Evolutionary conservation across 2,888 invertebrate genomes (phyloP), one percentile per base, ranked within the genome.

Genomic region (Drosophila cognata): DNA sequence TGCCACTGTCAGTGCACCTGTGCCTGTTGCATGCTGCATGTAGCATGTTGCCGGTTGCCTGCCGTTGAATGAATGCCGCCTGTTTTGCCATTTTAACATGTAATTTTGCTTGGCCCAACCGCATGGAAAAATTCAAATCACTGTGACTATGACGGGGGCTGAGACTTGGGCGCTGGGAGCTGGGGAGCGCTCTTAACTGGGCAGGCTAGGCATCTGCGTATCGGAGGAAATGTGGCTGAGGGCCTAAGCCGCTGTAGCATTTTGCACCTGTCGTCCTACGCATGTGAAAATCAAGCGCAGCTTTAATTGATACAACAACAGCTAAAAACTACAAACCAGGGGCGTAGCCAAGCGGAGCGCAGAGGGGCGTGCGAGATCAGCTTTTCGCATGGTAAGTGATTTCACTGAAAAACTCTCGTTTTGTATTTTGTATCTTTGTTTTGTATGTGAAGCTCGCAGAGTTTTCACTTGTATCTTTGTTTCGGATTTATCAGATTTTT

Each of bases 231-330:
- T 36, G 35, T 25, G 28, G 28, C 50, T 50, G 21, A 53, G 53
- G 41, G 57, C 51, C 66, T 74, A 81, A 85, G 84, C 69, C 75
- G 81, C 71, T 86, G 84, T 69, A 85, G 74, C 86, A 89, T 88
- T 89, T 88, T 88, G 88, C 88, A 88, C 88, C 88, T 88, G 90
- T 86, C 88, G 90, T 79, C 85, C 88, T 79, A 84, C 81, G 85
- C 89, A 88, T 88, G 89, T 84, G 84, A 88, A 85, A 85, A 79
- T 88, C 85, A 84, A 89, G 87, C 85, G 59, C 87, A 87, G 79
- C 89, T 88, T 85, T 85, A 85, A 85, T 85, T 85, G 89, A 85
- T 85, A 81, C 84, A 85, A 85, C 84, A 84, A 76, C 79, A 79
- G 66, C 84, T 57, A 65, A 71, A 71, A 57, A 67, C 75, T 69